Percentiles rank a stretch among this genome's conserved stretches.
Conservation (phyloP, 2,888 invertebrate species). For the Trichacis sp. region DNA sequence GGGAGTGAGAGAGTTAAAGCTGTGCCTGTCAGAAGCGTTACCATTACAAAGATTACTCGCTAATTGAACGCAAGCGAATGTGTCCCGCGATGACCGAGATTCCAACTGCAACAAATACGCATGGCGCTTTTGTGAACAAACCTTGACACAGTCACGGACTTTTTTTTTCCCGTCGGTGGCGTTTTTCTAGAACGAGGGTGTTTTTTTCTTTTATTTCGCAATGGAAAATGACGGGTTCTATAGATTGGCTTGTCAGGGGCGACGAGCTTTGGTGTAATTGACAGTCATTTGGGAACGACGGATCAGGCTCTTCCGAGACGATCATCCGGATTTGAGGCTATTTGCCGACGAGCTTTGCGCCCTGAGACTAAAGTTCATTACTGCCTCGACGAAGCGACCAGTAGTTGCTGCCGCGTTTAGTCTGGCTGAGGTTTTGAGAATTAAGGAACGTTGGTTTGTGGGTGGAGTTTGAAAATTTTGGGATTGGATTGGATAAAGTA, state of each 20-base stretch:
- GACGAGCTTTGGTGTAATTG: not conserved
- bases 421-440: no score
- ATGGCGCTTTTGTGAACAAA: constrained; percentile 1
- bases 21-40: constrained; percentile 1
- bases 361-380: not conserved
- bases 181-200: no score
- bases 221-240: no score
- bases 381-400: not conserved
- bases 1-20: no score
- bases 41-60: constrained; percentile 5
- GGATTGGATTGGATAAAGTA: no score
- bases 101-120: not conserved
- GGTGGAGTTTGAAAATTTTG: no score
- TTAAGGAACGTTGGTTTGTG: no score
- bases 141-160: constrained; percentile 2
- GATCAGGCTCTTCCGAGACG: not conserved
- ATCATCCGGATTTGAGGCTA: constrained; percentile 5
- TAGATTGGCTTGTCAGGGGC: not conserved
- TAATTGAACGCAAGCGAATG: constrained; percentile 4
- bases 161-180: no score
- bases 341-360: constrained; percentile 1
- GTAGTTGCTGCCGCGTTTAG: not conserved
- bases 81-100: not conserved
- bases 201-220: no score
- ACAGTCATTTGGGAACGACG: not conserved